Percentiles rank a stretch among this genome's conserved stretches.
These are phyloP conservation scores for Desmodus rotundus DNA, from an alignment of 2,113 vertebrate genomes.

Conservation along the genomic window DNA sequence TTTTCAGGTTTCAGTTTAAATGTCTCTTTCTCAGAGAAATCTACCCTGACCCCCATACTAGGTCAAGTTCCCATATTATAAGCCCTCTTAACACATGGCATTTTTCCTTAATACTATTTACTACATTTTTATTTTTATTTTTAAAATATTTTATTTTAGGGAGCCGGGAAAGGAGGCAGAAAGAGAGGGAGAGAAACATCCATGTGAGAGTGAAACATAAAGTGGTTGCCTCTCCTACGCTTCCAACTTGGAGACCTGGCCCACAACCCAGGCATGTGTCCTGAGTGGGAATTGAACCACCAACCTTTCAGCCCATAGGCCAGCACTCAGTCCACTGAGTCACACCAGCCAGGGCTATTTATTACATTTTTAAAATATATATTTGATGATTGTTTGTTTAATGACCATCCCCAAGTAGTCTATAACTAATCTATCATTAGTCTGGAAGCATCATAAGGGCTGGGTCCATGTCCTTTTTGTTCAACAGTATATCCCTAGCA, in stretches of 20 bases:
- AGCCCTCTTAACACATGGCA: neutral
- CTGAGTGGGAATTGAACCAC: no score
- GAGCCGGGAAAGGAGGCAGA: no score
- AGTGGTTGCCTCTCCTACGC: no score
- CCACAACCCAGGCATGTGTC: no score
- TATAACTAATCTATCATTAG: neutral
- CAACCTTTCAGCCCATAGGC: no score
- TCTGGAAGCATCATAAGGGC: neutral
- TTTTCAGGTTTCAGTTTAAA: neutral
- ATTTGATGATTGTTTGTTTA: neutral
- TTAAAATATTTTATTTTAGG: no score
- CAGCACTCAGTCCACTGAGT: no score
- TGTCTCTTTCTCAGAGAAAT: neutral
- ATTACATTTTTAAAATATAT: no score
- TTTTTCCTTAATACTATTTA: neutral
- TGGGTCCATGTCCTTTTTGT: neutral
- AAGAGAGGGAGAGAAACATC: no score
- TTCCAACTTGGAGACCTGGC: no score
- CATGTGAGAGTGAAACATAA: no score
- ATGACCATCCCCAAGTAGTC: neutral
- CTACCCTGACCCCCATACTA: neutral
- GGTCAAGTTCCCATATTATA: neutral
- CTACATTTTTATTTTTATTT: neutral
- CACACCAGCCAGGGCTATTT: no score
- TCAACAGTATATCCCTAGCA: neutral